Conservation (phyloP, 2,113 vertebrate genomes). For the Microtus oregoni region DNA sequence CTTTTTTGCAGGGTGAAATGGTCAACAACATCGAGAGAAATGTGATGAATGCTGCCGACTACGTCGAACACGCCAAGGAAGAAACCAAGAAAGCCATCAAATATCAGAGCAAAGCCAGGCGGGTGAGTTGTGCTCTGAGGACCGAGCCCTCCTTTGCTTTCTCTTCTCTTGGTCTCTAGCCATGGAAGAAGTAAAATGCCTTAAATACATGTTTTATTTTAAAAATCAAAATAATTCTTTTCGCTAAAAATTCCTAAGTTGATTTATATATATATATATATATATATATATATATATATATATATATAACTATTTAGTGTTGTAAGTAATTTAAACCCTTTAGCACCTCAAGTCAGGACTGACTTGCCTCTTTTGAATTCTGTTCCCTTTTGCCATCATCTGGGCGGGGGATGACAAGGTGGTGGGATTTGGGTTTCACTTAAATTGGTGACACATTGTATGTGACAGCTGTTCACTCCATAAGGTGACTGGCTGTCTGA, state of each 20-base stretch:
- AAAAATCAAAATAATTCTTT: background rate
- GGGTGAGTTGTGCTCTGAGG: constrained; percentile 87
- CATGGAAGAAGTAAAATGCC: too few relatives aligned
- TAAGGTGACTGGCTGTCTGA: background rate
- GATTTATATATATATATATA: too few relatives aligned
- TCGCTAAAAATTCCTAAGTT: background rate
- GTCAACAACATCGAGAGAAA: constrained; percentile 97
- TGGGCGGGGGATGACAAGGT: background rate
- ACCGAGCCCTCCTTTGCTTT: background rate
- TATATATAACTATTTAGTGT: background rate
- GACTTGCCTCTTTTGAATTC: too few relatives aligned
- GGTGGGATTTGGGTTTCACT: background rate
- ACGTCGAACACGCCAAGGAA: constrained; percentile 93
- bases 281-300: too few relatives aligned
- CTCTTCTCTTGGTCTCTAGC: background rate
- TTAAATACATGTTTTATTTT: background rate
- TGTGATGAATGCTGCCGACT: constrained; percentile 92
- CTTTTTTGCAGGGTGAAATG: constrained; percentile 93
- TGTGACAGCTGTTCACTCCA: accelerated
- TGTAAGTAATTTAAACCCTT: background rate
- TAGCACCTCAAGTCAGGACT: accelerated
- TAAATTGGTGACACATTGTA: background rate
- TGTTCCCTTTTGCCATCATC: background rate
- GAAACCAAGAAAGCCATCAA: constrained; percentile 96
- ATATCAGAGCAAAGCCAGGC: constrained; percentile 94